Evolutionary conservation across 2,888 invertebrate genomes (phyloP), one percentile per base, ranked within the genome.

Genomic region (Neoscelio sp.): DNA sequence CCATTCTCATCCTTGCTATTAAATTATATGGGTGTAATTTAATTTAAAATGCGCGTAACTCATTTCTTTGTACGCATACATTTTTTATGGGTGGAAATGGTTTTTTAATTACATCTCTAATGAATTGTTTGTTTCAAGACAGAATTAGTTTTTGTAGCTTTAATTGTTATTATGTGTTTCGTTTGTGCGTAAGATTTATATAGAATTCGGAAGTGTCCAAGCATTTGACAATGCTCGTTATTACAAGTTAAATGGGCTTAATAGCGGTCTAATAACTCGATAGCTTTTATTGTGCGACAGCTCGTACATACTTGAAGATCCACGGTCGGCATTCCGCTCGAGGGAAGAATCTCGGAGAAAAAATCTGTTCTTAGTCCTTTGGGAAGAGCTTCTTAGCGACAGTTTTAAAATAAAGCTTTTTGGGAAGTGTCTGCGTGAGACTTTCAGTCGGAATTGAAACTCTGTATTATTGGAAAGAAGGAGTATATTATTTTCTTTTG

Each of bases 221-320:
- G 50, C 38, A 7, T 62, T 67, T 58, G 60, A 60, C 73, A 62
- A 62, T 48, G 73, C 73, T 73, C 62, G 70, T 77, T 64, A 70
- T 48, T 56, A 48, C 56, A 38, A 48, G 33, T 38, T 48, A 28
- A 70, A 17, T 64, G 76, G 33, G 20, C 62, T 67, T 78, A 73
- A 78, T 78, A 54, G 67, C 78, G 38, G 64, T 23, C 73, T 78
- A 78, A 78, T 73, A 78, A 73, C 78, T 62, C 78, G 78, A 78
- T 78, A 78, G 71, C 77, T 78, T 65, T 71, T 71, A 67, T 78
- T 70, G 77, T 78, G 35, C 52, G 77, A 78, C 70, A 78, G 77
- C 60, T 62, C 56, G 71, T 67, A 50, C 78, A 73, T 78, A 54
- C 73, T 67, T 54, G 42, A 60, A 68, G 78, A 48, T 78, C 62